A percentile compares a stretch with the other conserved stretches of the same genome.
phyloP scores from a whole-genome alignment of 1,140 invertebrate genomes.

The Periplaneta americana region DNA sequence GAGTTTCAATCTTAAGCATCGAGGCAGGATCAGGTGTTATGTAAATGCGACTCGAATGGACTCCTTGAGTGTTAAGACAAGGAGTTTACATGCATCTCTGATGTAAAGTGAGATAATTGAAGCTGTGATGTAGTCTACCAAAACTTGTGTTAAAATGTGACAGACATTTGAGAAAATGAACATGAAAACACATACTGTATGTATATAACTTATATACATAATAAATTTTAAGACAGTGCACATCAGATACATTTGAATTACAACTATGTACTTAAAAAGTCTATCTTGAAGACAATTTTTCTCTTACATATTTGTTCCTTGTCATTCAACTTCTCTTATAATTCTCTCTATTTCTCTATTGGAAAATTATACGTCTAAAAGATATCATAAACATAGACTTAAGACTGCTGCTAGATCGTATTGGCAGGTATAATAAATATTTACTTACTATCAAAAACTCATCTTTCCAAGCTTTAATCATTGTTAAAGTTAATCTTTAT shows the following conservation, averaged over 20 bases:
- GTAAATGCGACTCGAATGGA: not conserved
- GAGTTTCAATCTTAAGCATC: not conserved
- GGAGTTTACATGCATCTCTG: not conserved
- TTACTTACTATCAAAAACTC: not conserved
- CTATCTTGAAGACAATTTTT: not conserved
- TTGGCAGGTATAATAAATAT: no score
- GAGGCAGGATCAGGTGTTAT: not conserved
- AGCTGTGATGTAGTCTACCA: conserved; percentile 15
- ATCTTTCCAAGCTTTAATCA: conserved; percentile 10
- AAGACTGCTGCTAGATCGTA: not conserved
- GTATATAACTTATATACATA: not conserved
- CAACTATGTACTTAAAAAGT: not conserved
- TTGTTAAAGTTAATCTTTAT: not conserved
- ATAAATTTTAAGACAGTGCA: not conserved
- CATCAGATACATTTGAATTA: not conserved
- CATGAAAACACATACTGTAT: no score
- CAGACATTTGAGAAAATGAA: not conserved
- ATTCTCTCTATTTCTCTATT: not conserved
- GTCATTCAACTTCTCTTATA: not conserved
- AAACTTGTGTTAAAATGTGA: not conserved
- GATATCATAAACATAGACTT: not conserved
- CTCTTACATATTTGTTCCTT: not conserved
- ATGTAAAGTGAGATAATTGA: conserved; percentile 12
- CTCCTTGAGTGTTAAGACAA: not conserved
- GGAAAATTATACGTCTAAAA: not conserved